Conservation (phyloP, 2,888 invertebrate genomes). For the Hyposoter didymator region DNA sequence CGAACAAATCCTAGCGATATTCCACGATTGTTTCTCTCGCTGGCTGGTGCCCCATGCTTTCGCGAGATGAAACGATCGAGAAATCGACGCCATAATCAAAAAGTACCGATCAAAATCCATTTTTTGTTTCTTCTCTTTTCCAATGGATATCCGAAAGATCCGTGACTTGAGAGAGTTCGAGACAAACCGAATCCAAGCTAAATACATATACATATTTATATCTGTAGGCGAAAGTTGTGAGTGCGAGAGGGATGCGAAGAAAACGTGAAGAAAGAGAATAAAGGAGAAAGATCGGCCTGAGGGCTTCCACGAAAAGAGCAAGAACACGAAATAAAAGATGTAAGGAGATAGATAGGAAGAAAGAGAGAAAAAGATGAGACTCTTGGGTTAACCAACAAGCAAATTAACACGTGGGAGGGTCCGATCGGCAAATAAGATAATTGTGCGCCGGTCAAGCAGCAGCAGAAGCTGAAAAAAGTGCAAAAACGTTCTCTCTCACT, state of each 20-base stretch:
- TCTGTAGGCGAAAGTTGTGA: conserved; percentile 21
- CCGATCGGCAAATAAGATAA: conserved; percentile 82
- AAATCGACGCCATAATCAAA: conserved; percentile 56
- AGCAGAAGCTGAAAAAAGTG: conserved; percentile 74
- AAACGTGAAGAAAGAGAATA: conserved; percentile 54
- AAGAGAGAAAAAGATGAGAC: conserved; percentile 66
- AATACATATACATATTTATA: neutral
- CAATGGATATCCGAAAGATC: neutral
- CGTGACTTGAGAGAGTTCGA: neutral
- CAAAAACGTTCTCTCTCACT: conserved; percentile 58
- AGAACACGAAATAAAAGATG: conserved; percentile 68
- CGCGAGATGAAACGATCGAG: conserved; percentile 58
- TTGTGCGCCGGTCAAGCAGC: conserved; percentile 71
- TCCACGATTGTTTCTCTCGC: neutral
- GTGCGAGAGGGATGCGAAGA: conserved; percentile 65
- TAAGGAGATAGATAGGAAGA: conserved; percentile 44
- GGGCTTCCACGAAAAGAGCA: conserved; percentile 69
- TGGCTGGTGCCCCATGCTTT: neutral
- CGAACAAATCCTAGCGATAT: conserved; percentile 15
- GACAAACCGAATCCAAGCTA: conserved; percentile 25
- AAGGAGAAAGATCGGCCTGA: conserved; percentile 53
- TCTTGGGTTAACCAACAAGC: conserved; percentile 81
- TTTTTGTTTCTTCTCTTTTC: conserved; percentile 6
- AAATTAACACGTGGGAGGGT: conserved; percentile 84
- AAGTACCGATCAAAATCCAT: conserved; percentile 41